Percentiles rank a stretch among this genome's conserved stretches.
These are phyloP conservation scores for Stegophylla sp. DNA, from an alignment of 2,888 invertebrate genomes.

Conservation along the genomic window DNA sequence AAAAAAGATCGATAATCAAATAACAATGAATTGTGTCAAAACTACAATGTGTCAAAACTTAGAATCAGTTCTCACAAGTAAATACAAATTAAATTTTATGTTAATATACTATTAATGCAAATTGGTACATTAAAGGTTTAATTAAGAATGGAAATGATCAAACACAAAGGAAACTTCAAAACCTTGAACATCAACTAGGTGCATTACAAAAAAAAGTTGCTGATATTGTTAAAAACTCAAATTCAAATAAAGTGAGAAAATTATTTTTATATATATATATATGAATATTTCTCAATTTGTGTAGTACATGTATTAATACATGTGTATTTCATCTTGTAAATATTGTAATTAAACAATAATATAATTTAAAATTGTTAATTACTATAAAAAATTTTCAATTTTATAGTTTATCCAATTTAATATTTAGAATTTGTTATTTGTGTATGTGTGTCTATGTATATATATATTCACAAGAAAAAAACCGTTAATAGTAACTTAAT, in stretches of 20 bases:
- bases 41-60: neutral
- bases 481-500: neutral
- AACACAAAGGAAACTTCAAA: slow-evolving; percentile 5
- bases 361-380: no score
- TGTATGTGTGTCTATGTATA: no score
- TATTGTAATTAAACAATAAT: no score
- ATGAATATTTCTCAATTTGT: no score
- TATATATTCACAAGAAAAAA: neutral
- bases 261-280: neutral
- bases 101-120: neutral
- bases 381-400: no score
- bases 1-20: slow-evolving; percentile 23
- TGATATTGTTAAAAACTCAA: neutral
- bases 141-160: slow-evolving; percentile 4
- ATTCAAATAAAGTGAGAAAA: slow-evolving; percentile 27
- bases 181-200: slow-evolving; percentile 5
- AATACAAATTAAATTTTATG: neutral
- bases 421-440: no score
- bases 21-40: neutral
- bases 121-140: slow-evolving; percentile 10
- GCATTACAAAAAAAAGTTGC: neutral
- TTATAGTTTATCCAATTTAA: no score
- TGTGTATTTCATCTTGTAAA: no score
- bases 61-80: slow-evolving; percentile 14
- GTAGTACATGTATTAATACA: no score